phyloP scores from a whole-genome alignment of 1,140 invertebrate genomes.

The Bombus affinis region DNA sequence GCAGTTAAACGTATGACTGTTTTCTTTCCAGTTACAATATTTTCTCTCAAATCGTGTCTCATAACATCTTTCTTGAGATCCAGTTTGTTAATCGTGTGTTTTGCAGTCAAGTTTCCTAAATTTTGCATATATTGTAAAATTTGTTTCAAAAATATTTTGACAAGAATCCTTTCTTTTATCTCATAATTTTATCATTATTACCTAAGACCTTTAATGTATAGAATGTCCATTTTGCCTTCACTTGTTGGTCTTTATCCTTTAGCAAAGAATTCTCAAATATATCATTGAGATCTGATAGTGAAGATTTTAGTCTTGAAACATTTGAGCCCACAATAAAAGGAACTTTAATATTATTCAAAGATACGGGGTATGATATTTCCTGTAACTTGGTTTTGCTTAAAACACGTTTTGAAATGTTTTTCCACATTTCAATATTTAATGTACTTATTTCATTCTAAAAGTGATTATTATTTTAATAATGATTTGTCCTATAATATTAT shows the following conservation, averaged over 20 bases:
- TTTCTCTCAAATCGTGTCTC: constrained; percentile 57
- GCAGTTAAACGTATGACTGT: constrained; percentile 54
- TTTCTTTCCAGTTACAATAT: constrained; percentile 69
- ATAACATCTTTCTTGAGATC: constrained; percentile 70
- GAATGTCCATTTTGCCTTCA: constrained; percentile 65
- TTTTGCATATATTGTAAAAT: constrained; percentile 18
- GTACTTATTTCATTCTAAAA: constrained; percentile 34
- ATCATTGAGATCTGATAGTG: constrained; percentile 55
- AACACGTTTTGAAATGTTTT: constrained; percentile 55
- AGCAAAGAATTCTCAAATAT: constrained; percentile 68
- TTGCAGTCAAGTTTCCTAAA: constrained; percentile 54
- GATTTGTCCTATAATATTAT: constrained; percentile 1
- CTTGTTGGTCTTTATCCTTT: constrained; percentile 58
- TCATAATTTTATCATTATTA: constrained; percentile 17
- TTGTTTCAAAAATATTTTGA: not conserved
- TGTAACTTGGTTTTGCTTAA: constrained; percentile 73
- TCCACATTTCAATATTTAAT: constrained; percentile 55
- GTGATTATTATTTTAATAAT: constrained; percentile 5
- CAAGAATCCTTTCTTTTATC: constrained; percentile 14
- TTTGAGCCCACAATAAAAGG: constrained; percentile 57
- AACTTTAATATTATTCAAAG: constrained; percentile 54
- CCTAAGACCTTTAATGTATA: constrained; percentile 59
- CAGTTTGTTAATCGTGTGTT: constrained; percentile 68
- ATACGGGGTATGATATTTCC: constrained; percentile 53
- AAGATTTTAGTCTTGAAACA: constrained; percentile 57